Percentiles rank a stretch among this genome's conserved stretches.
Conservation (phyloP, 2,888 invertebrate species). For the Meiosimyza platycephala region DNA sequence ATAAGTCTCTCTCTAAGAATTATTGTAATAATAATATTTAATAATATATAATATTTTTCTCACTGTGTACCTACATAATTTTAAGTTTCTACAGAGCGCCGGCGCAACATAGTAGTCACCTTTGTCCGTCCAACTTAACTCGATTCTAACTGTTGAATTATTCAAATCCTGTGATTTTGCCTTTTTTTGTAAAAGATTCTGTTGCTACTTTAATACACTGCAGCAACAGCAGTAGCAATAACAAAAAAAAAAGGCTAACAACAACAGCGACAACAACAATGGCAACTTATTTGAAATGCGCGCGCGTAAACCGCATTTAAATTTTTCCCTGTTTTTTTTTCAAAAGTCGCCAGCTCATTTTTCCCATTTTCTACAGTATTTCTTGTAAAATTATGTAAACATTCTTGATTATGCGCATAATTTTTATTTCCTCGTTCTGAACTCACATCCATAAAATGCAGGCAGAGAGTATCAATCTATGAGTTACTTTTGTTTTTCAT, state of each 20-base stretch:
- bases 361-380: slow-evolving; percentile 20
- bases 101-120: slow-evolving; percentile 44
- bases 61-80: slow-evolving; percentile 25
- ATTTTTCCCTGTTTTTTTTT: slow-evolving; percentile 14
- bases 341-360: slow-evolving; percentile 7
- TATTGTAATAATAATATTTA: too few relatives aligned
- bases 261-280: not conserved
- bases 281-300: slow-evolving; percentile 35
- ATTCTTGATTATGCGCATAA: slow-evolving; percentile 64
- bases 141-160: slow-evolving; percentile 52
- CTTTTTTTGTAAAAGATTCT: slow-evolving; percentile 4
- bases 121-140: not conserved
- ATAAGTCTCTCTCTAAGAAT: too few relatives aligned
- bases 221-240: slow-evolving; percentile 8
- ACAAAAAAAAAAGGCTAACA: slow-evolving; percentile 23
- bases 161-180: slow-evolving; percentile 50
- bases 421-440: slow-evolving; percentile 48
- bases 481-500: not conserved
- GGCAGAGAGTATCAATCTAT: not conserved
- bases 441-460: not conserved
- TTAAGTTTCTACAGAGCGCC: slow-evolving; percentile 41
- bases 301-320: slow-evolving; percentile 45
- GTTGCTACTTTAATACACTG: slow-evolving; percentile 25
- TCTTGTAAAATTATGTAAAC: slow-evolving; percentile 42
- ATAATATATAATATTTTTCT: too few relatives aligned